Evolutionary conservation across 2,797 vertebrate species (phyloP), one percentile per base, ranked within the genome.

Genomic region (Mormyrops attenuatus): DNA sequence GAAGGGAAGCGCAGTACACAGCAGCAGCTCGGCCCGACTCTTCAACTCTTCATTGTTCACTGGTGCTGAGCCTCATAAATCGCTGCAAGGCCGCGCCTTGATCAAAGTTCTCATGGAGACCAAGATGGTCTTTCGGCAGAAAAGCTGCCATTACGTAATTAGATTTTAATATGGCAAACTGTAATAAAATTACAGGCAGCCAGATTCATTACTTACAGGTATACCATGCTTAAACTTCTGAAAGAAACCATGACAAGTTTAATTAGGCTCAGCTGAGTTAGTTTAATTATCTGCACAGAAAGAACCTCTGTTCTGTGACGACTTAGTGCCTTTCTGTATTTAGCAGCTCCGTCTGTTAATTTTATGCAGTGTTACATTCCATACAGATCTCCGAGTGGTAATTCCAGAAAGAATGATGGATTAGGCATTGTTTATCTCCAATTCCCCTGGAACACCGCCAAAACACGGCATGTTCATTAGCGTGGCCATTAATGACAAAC

Each of bases 241-340:
- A 86, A 91, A 92, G 66, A 92, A 90, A 60, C 44, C 53, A 88
- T 34, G 5, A 89, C 63, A 88, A 93, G 88, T 92, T 93, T 93
- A 92, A 93, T 94, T 94, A 92, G 90, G 87, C 92, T 94, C 89
- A 89, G 88, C 77, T 89, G 60, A 73, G 92, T 89, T 53, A 87
- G 88, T 93, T 94, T 91, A 93, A 93, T 92, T 93, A 91, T 91
- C 77, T 88, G 85, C 52, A 89, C 49, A 89, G 41, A n/a, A 92
- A 89, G 63, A 53, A 93, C 82, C 89, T 90, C 90, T 90, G 80
- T 49, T 47, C 52, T 73, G 49, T 55, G 63, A 50, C 38, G 55
- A 1, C 66, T 44, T 50, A 17, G 77, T 50, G 63, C 30, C 9
- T 52, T 90, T 66, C 44, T 85, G 55, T 60, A 44, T 15, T 91